These are phyloP conservation scores for Oncorhynchus tshawytscha DNA, from an alignment of 2,113 vertebrate species.

Conservation along the genomic window DNA sequence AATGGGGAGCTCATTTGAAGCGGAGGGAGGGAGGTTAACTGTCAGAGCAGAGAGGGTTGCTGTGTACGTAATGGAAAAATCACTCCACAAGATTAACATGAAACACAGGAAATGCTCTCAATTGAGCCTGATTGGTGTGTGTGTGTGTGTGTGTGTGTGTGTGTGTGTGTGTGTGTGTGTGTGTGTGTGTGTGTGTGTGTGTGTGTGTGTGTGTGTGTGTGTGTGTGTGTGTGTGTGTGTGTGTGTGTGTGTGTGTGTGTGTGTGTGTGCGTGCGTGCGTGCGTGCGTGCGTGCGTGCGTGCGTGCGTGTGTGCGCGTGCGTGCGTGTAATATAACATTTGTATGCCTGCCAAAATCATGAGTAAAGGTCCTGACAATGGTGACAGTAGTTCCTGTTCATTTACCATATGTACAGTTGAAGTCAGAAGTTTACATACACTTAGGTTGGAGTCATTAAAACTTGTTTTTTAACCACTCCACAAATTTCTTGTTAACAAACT, in stretches of 20 bases:
- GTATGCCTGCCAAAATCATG: slow-evolving; percentile 1
- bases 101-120: slow-evolving; percentile 93
- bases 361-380: not conserved
- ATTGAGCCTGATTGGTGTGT: slow-evolving; percentile 75
- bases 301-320: too few species aligned
- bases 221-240: not conserved
- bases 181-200: slow-evolving; percentile 25
- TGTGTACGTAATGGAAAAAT: slow-evolving; percentile 89
- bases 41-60: slow-evolving; percentile 50
- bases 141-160: slow-evolving; percentile 21
- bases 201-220: slow-evolving; percentile 8
- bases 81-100: slow-evolving; percentile 71
- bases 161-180: slow-evolving; percentile 33
- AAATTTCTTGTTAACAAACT: too few species aligned
- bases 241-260: not conserved
- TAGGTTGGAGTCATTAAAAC: too few species aligned
- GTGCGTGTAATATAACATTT: not conserved
- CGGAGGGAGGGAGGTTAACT: slow-evolving; percentile 33
- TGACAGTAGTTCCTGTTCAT: slow-evolving; percentile 40
- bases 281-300: not conserved
- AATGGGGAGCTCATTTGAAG: slow-evolving; percentile 19
- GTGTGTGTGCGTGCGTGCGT: slow-evolving; percentile 4
- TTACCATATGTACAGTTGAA: not conserved
- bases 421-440: too few species aligned
- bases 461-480: too few species aligned